A percentile compares a stretch with the other conserved stretches of the same genome.
These are phyloP conservation scores for Calyptommatus sinebrachiatus DNA, from an alignment of 2,113 vertebrate species.

Conservation along the genomic window DNA sequence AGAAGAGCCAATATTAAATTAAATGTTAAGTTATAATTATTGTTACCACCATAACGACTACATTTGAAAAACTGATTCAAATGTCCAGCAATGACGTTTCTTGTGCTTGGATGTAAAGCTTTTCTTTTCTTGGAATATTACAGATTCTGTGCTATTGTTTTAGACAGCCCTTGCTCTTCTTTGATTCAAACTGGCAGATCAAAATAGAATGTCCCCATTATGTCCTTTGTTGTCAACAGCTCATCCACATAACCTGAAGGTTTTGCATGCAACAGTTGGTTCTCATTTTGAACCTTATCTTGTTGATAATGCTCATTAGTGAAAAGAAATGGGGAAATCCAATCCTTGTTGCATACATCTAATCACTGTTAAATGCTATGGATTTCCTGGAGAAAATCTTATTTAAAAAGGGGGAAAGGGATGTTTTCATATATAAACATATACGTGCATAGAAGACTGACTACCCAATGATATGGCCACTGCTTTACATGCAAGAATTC, in stretches of 20 bases:
- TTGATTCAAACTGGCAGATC: conserved; percentile 62
- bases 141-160: conserved; percentile 18
- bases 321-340: neutral
- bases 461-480: no score
- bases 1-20: neutral
- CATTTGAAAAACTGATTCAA: neutral
- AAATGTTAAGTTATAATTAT: conserved; percentile 14
- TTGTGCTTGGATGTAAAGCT: neutral
- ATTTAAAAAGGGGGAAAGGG: neutral
- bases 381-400: neutral
- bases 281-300: conserved; percentile 44
- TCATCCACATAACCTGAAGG: conserved; percentile 35
- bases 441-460: neutral
- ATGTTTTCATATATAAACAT: neutral
- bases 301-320: conserved; percentile 41
- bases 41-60: no score
- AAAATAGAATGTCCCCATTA: conserved; percentile 25
- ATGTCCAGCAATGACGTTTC: neutral
- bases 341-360: neutral
- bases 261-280: conserved; percentile 36
- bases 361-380: neutral
- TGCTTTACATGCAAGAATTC: no score
- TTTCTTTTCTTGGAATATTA: neutral
- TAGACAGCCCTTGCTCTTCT: conserved; percentile 25
- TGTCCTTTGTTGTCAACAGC: conserved; percentile 55